Base-by-base conservation (phyloP, 2,888 invertebrate genomes). In the Patella caerulea region DNA sequence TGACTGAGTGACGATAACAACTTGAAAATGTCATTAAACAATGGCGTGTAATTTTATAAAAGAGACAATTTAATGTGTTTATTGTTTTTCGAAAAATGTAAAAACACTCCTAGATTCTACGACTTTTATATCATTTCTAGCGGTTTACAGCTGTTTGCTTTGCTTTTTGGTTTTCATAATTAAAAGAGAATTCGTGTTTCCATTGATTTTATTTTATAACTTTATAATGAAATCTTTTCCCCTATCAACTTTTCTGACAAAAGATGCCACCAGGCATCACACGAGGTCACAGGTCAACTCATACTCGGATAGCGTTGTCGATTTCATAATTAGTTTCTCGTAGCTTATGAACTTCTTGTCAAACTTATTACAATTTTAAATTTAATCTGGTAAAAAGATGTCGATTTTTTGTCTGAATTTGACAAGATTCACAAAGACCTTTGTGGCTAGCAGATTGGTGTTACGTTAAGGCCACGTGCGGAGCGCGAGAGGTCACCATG, bases 381-480 rank as follows among this genome's bases (percentile, higher is more conserved):
- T 75, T 75, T 75, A 75, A 75, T 75, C 75, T 71, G 55, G 53
- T 70, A 55, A 29, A n/a, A 70, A 71, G 75, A 75, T 71, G 75
- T 71, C 75, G 75, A 71, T 56, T 75, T 24, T 69, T 73, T 53
- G 74, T 70, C 75, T 75, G 75, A 71, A 55, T 71, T 70, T 75
- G 75, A 75, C 75, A 75, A 71, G 55, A 19, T 54, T 71, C 72
- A 71, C 72, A 76, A 72, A 76, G 72, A 65, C 34, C 65, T 65
- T 76, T 54, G 72, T 76, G 19, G 71, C 72, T 53, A 65, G 72
- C 76, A 76, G 76, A 76, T 76, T 76, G 76, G 69, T 73, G 76
- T 76, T 76, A 76, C 76, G 76, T 76, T 73, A 72, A 73, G 72
- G 76, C 34, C 73, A 73, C 65, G 65, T 65, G 65, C 19, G 24